Conservation (phyloP, 2,797 vertebrate species). For the Geotrypetes seraphini region DNA sequence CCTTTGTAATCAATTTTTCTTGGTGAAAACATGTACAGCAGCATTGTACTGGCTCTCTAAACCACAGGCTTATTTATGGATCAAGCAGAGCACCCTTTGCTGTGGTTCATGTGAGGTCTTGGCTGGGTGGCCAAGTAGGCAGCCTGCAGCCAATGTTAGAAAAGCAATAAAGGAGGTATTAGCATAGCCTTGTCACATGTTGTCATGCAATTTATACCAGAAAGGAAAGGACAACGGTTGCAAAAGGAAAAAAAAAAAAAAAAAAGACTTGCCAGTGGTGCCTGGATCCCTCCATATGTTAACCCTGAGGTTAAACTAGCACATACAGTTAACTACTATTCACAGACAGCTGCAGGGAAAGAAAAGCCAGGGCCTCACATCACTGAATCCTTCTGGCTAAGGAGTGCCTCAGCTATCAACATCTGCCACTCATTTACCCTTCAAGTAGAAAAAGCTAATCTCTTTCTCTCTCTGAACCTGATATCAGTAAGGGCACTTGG, state of each 20-base stretch:
- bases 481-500: constrained; percentile 20
- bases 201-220: constrained; percentile 71
- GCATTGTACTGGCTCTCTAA: constrained; percentile 77
- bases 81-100: constrained; percentile 79
- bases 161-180: constrained; percentile 65
- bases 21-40: constrained; percentile 66
- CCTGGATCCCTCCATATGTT: constrained; percentile 55
- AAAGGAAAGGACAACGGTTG: constrained; percentile 71
- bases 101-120: constrained; percentile 97
- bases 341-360: constrained; percentile 67
- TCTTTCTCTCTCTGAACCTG: constrained; percentile 16
- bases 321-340: constrained; percentile 59
- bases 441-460: constrained; percentile 20
- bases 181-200: constrained; percentile 67
- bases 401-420: constrained; percentile 63
- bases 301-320: constrained; percentile 59
- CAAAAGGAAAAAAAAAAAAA: constrained; percentile 33
- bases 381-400: constrained; percentile 51
- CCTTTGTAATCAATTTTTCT: constrained; percentile 47
- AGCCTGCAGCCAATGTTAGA: constrained; percentile 65
- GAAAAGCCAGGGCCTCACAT: constrained; percentile 45
- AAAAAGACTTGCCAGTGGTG: constrained; percentile 47
- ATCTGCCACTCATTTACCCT: constrained; percentile 65
- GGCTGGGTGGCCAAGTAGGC: constrained; percentile 70
- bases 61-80: constrained; percentile 87